Conservation (phyloP, 2,888 invertebrate genomes). For the Lathronympha strigana region DNA sequence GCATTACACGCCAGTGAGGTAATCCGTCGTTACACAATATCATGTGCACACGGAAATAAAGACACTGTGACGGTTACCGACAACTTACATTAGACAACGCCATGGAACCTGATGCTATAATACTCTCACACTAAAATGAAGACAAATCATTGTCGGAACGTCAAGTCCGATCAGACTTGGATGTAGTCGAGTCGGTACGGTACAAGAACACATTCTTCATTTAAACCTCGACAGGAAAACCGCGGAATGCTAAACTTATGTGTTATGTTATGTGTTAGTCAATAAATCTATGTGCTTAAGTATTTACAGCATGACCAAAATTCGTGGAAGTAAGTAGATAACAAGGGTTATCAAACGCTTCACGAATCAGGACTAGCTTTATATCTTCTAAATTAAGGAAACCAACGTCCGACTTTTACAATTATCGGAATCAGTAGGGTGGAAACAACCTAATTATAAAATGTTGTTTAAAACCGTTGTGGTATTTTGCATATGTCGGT, state of each 20-base stretch:
- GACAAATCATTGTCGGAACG: too few relatives aligned
- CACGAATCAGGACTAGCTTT: not conserved
- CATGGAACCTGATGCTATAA: not conserved
- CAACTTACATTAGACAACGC: not conserved
- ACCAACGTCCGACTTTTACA: not conserved
- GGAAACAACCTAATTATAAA: slow-evolving; percentile 22
- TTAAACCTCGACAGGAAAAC: too few relatives aligned
- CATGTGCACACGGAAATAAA: slow-evolving; percentile 39
- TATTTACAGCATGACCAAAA: too few relatives aligned
- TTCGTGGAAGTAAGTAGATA: too few relatives aligned
- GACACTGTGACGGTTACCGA: slow-evolving; percentile 15
- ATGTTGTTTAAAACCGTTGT: slow-evolving; percentile 28
- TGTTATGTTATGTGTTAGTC: too few relatives aligned
- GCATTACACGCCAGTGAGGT: slow-evolving; percentile 38
- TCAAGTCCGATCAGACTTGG: too few relatives aligned
- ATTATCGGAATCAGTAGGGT: slow-evolving; percentile 4
- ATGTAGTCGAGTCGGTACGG: too few relatives aligned
- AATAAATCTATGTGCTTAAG: too few relatives aligned
- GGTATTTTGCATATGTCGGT: slow-evolving; percentile 30
- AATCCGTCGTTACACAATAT: slow-evolving; percentile 37
- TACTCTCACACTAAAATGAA: not conserved
- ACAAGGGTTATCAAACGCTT: not conserved
- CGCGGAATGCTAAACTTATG: too few relatives aligned
- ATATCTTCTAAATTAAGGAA: slow-evolving; percentile 17
- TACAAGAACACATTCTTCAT: too few relatives aligned